A percentile compares a stretch with the other conserved stretches of the same genome.
Evolutionary conservation across 2,113 vertebrate species (phyloP).

Genomic region (Pholis gunnellus): DNA sequence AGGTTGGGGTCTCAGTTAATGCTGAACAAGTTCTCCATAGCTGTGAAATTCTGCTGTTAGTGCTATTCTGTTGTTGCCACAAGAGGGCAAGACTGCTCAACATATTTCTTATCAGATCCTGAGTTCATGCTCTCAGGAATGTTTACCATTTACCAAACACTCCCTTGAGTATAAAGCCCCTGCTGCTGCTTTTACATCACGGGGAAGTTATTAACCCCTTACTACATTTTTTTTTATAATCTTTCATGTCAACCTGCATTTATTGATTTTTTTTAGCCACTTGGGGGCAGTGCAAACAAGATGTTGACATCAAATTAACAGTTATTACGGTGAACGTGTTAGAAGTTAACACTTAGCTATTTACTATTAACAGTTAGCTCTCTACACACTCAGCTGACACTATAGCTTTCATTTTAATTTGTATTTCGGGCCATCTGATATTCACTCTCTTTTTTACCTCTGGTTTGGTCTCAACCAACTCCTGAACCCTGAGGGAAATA

Average conservation of each 20-base stretch:
- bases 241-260: neutral
- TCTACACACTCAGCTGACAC: neutral
- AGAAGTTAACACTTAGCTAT: neutral
- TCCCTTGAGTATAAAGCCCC: neutral
- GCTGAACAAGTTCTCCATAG: neutral
- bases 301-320: neutral
- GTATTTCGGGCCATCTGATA: neutral
- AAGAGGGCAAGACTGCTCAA: conserved; percentile 50
- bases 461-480: neutral
- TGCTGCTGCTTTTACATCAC: neutral
- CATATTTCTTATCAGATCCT: neutral
- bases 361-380: neutral
- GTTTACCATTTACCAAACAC: neutral
- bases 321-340: neutral
- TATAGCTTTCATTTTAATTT: neutral
- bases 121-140: neutral
- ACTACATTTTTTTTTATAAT: no score
- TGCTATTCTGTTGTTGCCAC: conserved; percentile 46
- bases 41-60: neutral
- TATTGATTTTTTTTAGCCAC: neutral
- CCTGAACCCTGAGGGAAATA: neutral
- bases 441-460: neutral
- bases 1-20: neutral
- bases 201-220: neutral
- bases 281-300: neutral